Base-by-base conservation (phyloP, 92 coral and sea anemone genomes). In the Parazoanthus darwini region DNA sequence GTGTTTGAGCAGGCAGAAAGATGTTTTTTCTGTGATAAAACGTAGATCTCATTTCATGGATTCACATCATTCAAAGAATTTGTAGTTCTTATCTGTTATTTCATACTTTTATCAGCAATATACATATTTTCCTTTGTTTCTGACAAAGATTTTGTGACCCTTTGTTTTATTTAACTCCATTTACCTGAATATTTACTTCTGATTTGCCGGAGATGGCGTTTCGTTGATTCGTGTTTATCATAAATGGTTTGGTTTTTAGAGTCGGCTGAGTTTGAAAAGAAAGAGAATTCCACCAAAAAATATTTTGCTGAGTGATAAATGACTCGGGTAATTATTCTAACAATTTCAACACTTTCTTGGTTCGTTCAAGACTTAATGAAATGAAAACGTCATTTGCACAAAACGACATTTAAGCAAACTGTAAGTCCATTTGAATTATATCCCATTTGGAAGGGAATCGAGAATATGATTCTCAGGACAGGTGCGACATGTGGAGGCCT, bases 321-420 rank as follows among this genome's bases (percentile, higher is more conserved):
- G 37, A 65, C 58, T 63, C 65, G 46, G 0, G 56, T 76, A 77
- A 48, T 78, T 78, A n/a, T 78, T 78, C 38, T 48, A 65, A 82
- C 8, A 22, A 66, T 39, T 82, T 37, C 77, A 66, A 14, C 13
- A 71, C 22, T 4, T 48, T 84, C 35, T 25, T 8, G 54, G n/a
- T 6, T 36, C 54, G 26, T 81, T 58, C 73, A 36, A 37, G 29
- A 4, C 13, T 82, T 22, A 68, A 82, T 42, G 77, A 43, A 82
- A 82, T 82, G 42, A 67, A 84, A 68, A 71, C 59, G 77, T 67
- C 87, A 84, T 70, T 25, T 4, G 29, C 65, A 29, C 43, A 63
- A 71, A 70, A 82, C 18, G 56, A 42, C 39, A 20, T 65, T 6
- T 66, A 33, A 72, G 50, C 56, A 8, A 29, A 20, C 59, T 71